phyloP scores from a whole-genome alignment of 2,888 invertebrate genomes.

The Brachyptera risi region DNA sequence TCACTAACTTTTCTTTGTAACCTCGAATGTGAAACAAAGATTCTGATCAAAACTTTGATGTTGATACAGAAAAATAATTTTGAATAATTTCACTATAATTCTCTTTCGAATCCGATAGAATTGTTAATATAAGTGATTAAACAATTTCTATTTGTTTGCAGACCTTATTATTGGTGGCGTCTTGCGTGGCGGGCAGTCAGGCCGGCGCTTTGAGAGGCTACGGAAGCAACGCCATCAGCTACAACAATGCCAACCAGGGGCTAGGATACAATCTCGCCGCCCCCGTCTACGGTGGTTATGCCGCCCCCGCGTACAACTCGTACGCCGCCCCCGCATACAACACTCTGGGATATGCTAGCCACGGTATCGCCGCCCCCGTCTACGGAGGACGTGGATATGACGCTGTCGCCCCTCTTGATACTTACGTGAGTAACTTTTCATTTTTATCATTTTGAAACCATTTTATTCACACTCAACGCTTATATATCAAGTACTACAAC shows the following conservation, averaged over 20 bases:
- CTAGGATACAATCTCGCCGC: neutral
- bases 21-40: neutral
- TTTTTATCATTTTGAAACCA: too few relatives aligned
- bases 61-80: too few relatives aligned
- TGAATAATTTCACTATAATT: too few relatives aligned
- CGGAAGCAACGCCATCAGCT: neutral
- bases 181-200: neutral
- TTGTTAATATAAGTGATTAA: neutral
- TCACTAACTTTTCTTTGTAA: too few relatives aligned
- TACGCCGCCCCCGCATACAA: neutral
- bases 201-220: conserved; percentile 6
- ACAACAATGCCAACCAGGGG: neutral
- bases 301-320: neutral
- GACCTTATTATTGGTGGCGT: neutral
- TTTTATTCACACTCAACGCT: too few relatives aligned
- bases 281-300: conserved; percentile 18
- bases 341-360: neutral
- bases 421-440: conserved; percentile 25
- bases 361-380: neutral
- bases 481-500: too few relatives aligned
- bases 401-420: conserved; percentile 6
- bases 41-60: neutral
- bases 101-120: too few relatives aligned
- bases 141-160: neutral
- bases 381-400: neutral